These are phyloP conservation scores for Palythoa heliodiscus DNA, from an alignment of 92 coral and sea anemone species.

Conservation along the genomic window DNA sequence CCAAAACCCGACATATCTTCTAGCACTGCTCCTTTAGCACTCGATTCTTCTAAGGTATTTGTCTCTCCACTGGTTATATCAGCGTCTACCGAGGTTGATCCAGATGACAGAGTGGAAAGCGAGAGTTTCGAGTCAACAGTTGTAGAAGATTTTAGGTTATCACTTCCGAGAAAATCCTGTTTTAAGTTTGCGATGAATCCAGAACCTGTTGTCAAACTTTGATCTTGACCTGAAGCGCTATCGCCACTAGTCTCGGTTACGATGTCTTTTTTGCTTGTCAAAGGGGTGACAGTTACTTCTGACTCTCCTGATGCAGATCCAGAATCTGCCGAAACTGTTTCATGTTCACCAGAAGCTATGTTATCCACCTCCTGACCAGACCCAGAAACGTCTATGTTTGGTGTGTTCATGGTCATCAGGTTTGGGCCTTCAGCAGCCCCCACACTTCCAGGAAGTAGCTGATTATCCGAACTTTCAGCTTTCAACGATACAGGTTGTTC, in stretches of 20 bases:
- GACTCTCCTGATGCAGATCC: constrained; percentile 66
- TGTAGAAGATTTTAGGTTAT: constrained; percentile 20
- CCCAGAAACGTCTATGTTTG: constrained; percentile 62
- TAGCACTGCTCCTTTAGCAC: constrained; percentile 15
- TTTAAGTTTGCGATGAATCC: constrained; percentile 3
- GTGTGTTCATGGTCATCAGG: constrained; percentile 88
- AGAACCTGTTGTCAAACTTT: background rate
- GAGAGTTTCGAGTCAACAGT: background rate
- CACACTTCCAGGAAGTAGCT: constrained; percentile 33
- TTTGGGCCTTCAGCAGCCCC: constrained; percentile 70
- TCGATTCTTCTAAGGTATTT: background rate
- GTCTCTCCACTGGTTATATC: constrained; percentile 30
- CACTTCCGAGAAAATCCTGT: background rate
- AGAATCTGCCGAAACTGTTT: constrained; percentile 42
- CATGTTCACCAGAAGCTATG: constrained; percentile 48
- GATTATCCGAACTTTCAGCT: constrained; percentile 36
- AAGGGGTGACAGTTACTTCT: constrained; percentile 26
- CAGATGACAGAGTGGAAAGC: background rate
- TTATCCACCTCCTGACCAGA: constrained; percentile 46
- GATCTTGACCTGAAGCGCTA: constrained; percentile 8
- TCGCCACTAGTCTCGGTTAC: constrained; percentile 32
- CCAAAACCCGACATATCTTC: constrained; percentile 32
- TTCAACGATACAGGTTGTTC: constrained; percentile 18
- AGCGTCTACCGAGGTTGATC: constrained; percentile 3
- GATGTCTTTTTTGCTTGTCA: constrained; percentile 4